phyloP scores from a whole-genome alignment of 2,113 vertebrate genomes.

The Dromaius novaehollandiae region DNA sequence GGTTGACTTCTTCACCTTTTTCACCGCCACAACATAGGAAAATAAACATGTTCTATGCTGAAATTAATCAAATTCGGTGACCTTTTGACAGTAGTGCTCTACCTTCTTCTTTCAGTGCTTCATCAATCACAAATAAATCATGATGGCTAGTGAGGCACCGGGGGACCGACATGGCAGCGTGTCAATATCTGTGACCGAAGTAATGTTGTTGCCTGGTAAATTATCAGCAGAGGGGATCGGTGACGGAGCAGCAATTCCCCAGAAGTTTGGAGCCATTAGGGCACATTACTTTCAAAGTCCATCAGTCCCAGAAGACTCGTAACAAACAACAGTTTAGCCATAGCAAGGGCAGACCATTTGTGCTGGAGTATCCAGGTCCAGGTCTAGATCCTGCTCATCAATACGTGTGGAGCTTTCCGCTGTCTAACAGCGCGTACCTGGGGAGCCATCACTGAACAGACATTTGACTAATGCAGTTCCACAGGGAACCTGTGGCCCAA shows the following conservation, averaged over 20 bases:
- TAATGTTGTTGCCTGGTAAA: conserved; percentile 21
- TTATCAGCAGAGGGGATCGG: background rate
- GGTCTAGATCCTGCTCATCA: background rate
- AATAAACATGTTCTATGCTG: background rate
- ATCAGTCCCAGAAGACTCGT: background rate
- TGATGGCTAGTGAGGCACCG: background rate
- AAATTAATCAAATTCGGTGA: conserved; percentile 27
- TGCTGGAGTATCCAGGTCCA: background rate
- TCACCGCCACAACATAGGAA: background rate
- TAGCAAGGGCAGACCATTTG: background rate
- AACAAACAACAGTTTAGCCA: background rate
- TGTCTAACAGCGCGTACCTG: background rate
- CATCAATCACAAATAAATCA: conserved; percentile 57
- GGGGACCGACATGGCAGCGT: background rate
- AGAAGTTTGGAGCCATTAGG: background rate
- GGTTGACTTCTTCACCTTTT: conserved; percentile 1
- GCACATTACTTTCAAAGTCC: background rate
- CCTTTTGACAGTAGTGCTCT: background rate
- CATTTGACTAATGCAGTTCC: background rate
- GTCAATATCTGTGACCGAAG: conserved; percentile 24
- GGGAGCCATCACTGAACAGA: background rate
- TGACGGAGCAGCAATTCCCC: background rate
- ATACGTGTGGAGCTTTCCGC: background rate
- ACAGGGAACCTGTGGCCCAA: background rate
- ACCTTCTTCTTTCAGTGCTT: conserved; percentile 40